phyloP scores from a whole-genome alignment of 2,113 vertebrate species.

The Burhinus oedicnemus region DNA sequence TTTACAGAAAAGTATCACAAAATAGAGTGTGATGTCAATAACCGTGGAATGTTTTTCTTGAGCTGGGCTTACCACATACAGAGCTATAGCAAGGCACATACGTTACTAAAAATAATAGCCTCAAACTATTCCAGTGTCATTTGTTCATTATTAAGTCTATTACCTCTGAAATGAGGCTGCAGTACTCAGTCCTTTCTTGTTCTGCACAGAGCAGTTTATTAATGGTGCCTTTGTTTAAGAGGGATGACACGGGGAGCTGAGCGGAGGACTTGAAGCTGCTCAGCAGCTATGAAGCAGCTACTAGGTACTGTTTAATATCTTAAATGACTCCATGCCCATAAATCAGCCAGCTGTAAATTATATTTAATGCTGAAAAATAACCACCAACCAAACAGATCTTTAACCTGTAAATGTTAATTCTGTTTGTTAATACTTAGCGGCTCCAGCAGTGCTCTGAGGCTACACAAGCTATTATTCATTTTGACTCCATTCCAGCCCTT shows the following conservation, averaged over 20 bases:
- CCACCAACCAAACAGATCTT: constrained; percentile 51
- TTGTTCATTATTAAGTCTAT: constrained; percentile 63
- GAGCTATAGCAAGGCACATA: background rate
- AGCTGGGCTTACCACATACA: background rate
- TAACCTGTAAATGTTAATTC: constrained; percentile 64
- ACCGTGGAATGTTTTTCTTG: constrained; percentile 36
- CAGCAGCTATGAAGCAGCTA: constrained; percentile 17
- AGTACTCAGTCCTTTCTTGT: background rate
- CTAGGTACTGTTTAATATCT: constrained; percentile 42
- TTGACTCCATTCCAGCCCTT: background rate
- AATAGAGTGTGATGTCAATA: constrained; percentile 11
- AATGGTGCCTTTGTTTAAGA: constrained; percentile 52
- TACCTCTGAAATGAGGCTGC: constrained; percentile 57
- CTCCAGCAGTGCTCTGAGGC: constrained; percentile 8
- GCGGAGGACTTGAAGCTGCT: constrained; percentile 7
- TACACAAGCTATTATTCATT: constrained; percentile 26
- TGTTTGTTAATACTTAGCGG: constrained; percentile 48
- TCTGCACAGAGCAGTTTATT: constrained; percentile 27
- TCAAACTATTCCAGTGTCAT: background rate
- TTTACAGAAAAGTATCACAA: background rate
- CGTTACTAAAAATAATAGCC: constrained; percentile 64
- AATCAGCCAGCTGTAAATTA: constrained; percentile 45
- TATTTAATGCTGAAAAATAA: constrained; percentile 56
- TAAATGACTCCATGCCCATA: constrained; percentile 28
- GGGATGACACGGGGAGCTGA: constrained; percentile 2